Conservation (phyloP, 2,113 vertebrate species). For the Sebastes fasciatus region DNA sequence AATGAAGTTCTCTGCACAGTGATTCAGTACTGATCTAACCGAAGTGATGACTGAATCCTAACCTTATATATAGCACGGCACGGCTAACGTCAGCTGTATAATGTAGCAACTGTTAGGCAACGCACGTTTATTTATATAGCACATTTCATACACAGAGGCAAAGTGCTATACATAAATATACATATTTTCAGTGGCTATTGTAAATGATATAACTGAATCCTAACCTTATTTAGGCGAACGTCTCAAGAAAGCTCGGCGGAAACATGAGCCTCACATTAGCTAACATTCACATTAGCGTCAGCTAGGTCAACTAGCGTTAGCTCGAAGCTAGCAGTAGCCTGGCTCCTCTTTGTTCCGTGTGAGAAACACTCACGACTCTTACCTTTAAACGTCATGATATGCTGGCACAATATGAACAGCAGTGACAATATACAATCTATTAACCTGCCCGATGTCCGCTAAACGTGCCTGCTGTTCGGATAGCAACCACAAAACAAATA, state of each 20-base stretch:
- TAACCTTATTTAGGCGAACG: not conserved
- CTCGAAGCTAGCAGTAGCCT: constrained; percentile 42
- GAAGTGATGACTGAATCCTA: no score
- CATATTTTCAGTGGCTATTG: no score
- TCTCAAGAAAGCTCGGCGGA: not conserved
- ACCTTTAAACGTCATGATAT: not conserved
- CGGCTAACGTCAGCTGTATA: no score
- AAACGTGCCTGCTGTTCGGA: no score
- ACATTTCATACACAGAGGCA: no score
- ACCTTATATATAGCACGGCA: no score
- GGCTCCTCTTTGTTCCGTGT: constrained; percentile 72
- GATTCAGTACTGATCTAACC: no score
- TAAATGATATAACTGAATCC: not conserved
- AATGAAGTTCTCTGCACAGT: no score
- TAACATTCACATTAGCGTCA: constrained; percentile 21
- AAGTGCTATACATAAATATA: no score
- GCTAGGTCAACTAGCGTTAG: constrained; percentile 26
- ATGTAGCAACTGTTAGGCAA: no score
- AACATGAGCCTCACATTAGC: constrained; percentile 31
- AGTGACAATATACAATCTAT: rapidly evolving
- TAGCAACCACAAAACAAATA: not conserved
- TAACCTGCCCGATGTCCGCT: not conserved
- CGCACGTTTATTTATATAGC: no score
- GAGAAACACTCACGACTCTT: not conserved
- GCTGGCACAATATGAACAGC: not conserved